Evolutionary conservation across 2,113 vertebrate genomes (phyloP).

Genomic region (Numenius arquata): DNA sequence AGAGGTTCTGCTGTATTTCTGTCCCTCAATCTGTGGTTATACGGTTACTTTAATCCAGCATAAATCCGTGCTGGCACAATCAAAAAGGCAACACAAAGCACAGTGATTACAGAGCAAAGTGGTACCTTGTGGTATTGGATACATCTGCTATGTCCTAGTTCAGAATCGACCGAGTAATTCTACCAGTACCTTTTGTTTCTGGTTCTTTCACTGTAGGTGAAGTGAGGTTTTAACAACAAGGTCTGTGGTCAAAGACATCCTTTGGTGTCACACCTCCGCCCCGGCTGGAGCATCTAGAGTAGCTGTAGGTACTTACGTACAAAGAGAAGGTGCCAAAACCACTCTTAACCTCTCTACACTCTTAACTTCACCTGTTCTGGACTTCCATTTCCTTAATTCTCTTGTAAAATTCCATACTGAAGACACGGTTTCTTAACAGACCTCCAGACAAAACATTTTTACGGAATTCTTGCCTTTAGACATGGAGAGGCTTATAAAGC

Average conservation of each 20-base stretch:
- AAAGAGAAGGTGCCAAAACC: no score
- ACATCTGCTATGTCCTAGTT: fast-evolving
- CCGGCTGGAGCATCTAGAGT: background rate
- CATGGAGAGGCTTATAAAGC: background rate
- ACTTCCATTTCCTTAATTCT: background rate
- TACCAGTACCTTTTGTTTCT: background rate
- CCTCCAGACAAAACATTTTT: background rate
- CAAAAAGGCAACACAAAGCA: background rate
- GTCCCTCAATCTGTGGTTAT: background rate
- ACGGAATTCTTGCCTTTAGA: background rate
- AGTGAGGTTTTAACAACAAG: background rate
- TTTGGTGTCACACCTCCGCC: background rate
- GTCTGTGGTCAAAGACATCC: background rate
- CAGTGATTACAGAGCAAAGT: background rate
- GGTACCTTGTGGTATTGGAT: no score
- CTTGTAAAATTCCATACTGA: background rate
- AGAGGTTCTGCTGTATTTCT: background rate
- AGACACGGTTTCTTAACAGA: background rate
- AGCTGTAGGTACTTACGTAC: background rate
- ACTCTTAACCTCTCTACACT: background rate
- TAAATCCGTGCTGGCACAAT: background rate
- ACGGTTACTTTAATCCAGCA: background rate
- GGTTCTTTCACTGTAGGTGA: background rate
- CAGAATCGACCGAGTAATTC: background rate
- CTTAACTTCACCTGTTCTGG: background rate